Base-by-base conservation (phyloP, 2,888 invertebrate genomes). In the Ctena decussata region DNA sequence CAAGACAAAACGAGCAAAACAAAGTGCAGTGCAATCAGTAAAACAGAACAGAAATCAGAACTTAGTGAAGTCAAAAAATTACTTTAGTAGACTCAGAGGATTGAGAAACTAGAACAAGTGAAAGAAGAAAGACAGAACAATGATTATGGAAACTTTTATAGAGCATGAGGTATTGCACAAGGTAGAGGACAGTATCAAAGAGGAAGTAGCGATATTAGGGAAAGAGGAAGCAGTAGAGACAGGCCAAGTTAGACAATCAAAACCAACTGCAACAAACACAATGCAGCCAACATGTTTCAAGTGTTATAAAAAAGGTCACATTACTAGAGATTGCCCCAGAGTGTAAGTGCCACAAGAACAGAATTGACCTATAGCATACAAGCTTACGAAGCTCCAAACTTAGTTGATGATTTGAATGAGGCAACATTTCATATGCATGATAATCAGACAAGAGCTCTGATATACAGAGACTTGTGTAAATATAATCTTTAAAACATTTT, bases 381-480 rank as follows among this genome's bases (percentile, higher is more conserved):
- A 21, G 69, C 12, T 32, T 49, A 39, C 0, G 21, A 57, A 37
- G 79, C 71, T 72, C 78, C 75, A 0, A 74, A 74, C n/a, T 37
- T 85, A 37, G 57, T 85, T 39, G 85, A 81, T 30, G 46, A 74
- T 24, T 12, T 49, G 11, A 78, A 77, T 60, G 81, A 85, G 39
- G 84, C 39, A 12, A 41, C n/a, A 0, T 27, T 85, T 1, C 44
- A 21, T 0, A 49, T 85, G 18, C 71, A 75, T 27, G 39, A 41
- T 21, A 37, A 37, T 15, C 5, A 35, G 18, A 75, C 81, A 2
- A 24, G 0, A 39, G 71, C 81, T n/a, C 27, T 85, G 5, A 30
- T 85, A 27, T 39, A 85, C 75, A 6, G 85, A 80, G 0, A 60
- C 46, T 8, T 78, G 81, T 32, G 86, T 89, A 0, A 81, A 81